Base-by-base conservation (phyloP, 1,140 invertebrate genomes). In the Philopotamus ludificatus region DNA sequence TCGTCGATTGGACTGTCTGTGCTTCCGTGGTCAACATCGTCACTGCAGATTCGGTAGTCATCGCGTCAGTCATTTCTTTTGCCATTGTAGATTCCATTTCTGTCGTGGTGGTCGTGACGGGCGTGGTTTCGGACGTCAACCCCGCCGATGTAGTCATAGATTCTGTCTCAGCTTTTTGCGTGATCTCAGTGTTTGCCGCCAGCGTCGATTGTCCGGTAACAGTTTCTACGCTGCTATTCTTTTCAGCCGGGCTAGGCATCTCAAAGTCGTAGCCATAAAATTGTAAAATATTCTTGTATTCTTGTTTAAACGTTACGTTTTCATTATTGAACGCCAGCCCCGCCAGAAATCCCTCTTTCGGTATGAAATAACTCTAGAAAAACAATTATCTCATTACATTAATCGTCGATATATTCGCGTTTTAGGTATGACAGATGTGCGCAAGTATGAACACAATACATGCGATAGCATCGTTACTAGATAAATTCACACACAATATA, bases 251-350 rank as follows among this genome's bases (percentile, higher is more conserved):
- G 47, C 73, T 68, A 16, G 76, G 74, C 44, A 72, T 76, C 63
- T 81, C 80, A 50, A 86, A 76, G 75, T 91, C 87, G 72, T 90
- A 93, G 1, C 90, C 89, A 71, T 92, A 92, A 74, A 91, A 91
- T 62, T 83, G 79, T 15, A 93, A 75, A 26, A 90, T 79, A 18
- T 85, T 82, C 73, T 86, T 85, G 71, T 90, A 92, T 22, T 85
- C 84, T 9, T 84, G 79, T 20, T 84, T 85, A 23, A 92, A 83
- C 2, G 82, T 86, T 0, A 90, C 86, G 73, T 90, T 89, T 70
- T 89, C 87, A 47, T 86, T 86, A 73, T 87, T 93, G 18, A 93
- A 76, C 1, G 88, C 89, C 51, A 93, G 74, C 1, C 90, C 90
- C 4, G 88, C 88, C 0, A 92, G 77, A 60, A 91, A 91, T 21